Evolutionary conservation across 1,140 invertebrate species (phyloP), one percentile per base, ranked within the genome.

Genomic region (Papilio helenus): DNA sequence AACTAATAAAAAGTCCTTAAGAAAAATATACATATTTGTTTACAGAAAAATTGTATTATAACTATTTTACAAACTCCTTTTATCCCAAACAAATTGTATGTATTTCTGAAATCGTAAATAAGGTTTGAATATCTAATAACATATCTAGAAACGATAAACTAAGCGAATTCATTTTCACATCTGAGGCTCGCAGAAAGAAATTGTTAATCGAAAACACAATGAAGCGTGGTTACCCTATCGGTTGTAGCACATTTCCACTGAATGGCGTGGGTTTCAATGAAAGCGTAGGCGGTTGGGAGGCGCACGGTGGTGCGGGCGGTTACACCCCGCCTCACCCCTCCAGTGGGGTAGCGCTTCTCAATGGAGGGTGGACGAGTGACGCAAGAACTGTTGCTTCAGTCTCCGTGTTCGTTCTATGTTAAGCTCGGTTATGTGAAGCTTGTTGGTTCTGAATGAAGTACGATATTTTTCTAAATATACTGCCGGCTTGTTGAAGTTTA

Each of bases 221-320:
- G 71, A 81, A 68, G 68, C 80, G 79, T 73, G 79, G 42, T 9
- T 65, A 82, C 85, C 78, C 83, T 84, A 83, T 68, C 72, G 72
- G 61, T 55, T 46, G 34, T 49, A 79, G 49, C 68, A 82, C 80
- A 80, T 80, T 73, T 71, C 65, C 71, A 39, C 83, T 89, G 87
- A 90, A 89, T 88, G n/a, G 83, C 85, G 88, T 90, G 83, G 88
- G 89, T 79, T 87, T 86, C 74, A 89, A 88, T 87, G 88, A 77
- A 81, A 51, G 86, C 86, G 88, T 90, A 83, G 88, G 85, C 82
- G 86, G 76, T 65, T 23, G 39, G 76, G 79, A 26, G 44, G n/a
- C 61, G 1, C 20, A 8, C 23, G 10, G 61, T 14, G 2, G 61
- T n/a, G 8, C 51, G 61, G 51, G 8, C 51, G 51, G 18, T 55